Evolutionary conservation across 2,113 vertebrate species (phyloP).

Genomic region (Dicerorhinus sumatrensis): DNA sequence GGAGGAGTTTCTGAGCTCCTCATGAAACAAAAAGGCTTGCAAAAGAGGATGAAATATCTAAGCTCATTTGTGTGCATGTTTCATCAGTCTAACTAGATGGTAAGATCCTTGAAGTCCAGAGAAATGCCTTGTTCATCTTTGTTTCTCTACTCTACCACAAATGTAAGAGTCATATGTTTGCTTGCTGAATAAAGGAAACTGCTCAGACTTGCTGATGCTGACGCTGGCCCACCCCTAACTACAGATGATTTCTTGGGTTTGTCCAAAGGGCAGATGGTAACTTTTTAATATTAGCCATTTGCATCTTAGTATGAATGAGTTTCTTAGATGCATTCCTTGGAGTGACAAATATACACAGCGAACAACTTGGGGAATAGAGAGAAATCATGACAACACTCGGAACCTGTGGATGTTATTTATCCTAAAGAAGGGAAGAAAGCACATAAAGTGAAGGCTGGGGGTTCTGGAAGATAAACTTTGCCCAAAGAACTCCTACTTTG

Average conservation of each 20-base stretch:
- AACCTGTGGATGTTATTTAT: not conserved
- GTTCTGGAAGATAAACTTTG: not conserved
- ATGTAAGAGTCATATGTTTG: not conserved
- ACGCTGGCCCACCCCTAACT: not conserved
- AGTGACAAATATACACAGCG: not conserved
- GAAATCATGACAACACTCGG: not conserved
- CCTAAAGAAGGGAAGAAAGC: not conserved
- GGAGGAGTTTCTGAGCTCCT: not conserved
- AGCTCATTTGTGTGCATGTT: not conserved
- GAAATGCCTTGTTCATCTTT: not conserved
- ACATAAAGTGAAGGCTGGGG: not conserved
- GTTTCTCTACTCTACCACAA: not conserved
- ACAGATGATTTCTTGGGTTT: not conserved
- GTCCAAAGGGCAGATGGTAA: not conserved
- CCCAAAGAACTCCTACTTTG: not conserved
- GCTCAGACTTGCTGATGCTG: not conserved
- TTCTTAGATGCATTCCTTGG: not conserved
- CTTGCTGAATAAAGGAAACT: not conserved
- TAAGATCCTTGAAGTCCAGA: not conserved
- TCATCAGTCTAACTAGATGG: not conserved
- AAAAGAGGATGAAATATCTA: not conserved
- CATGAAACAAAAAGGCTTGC: not conserved
- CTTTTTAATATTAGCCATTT: not conserved
- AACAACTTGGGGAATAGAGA: not conserved
- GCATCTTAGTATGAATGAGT: not conserved